A percentile compares a stretch with the other conserved stretches of the same genome.
phyloP scores from a whole-genome alignment of 2,888 invertebrate species.

The Cheilosia vulpina region DNA sequence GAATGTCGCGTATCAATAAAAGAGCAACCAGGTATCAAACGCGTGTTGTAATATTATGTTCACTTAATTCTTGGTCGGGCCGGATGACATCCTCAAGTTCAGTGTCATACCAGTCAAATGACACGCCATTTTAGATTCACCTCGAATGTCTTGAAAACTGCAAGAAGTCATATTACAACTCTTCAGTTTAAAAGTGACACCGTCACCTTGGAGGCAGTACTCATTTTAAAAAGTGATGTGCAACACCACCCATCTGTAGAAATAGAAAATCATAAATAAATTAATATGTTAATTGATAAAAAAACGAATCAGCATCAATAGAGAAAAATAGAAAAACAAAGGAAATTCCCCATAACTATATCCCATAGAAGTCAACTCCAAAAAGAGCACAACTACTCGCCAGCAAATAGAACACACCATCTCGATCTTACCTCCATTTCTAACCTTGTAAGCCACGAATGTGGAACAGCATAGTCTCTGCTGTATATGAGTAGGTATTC shows the following conservation, averaged over 20 bases:
- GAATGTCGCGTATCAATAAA: no score
- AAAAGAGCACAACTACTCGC: conserved; percentile 9
- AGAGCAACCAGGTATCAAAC: no score
- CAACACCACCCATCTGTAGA: not conserved
- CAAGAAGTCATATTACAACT: no score
- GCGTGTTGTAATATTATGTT: no score
- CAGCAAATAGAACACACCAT: conserved; percentile 40
- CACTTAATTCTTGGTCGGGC: no score
- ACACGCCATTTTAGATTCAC: no score
- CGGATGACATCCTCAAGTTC: no score
- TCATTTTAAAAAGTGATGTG: not conserved
- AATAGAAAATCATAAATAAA: not conserved
- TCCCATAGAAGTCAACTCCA: conserved; percentile 10
- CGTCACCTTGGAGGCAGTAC: not conserved
- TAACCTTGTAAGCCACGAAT: conserved; percentile 64
- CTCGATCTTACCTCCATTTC: conserved; percentile 37
- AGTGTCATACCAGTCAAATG: no score
- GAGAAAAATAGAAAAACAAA: not conserved
- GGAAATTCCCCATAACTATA: not conserved
- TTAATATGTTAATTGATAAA: not conserved
- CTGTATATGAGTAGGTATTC: not conserved
- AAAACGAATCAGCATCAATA: not conserved
- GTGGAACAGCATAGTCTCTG: conserved; percentile 50
- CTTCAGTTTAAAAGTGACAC: no score
- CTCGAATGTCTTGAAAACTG: no score